phyloP scores from a whole-genome alignment of 2,797 vertebrate species.

The Falco rusticolus region DNA sequence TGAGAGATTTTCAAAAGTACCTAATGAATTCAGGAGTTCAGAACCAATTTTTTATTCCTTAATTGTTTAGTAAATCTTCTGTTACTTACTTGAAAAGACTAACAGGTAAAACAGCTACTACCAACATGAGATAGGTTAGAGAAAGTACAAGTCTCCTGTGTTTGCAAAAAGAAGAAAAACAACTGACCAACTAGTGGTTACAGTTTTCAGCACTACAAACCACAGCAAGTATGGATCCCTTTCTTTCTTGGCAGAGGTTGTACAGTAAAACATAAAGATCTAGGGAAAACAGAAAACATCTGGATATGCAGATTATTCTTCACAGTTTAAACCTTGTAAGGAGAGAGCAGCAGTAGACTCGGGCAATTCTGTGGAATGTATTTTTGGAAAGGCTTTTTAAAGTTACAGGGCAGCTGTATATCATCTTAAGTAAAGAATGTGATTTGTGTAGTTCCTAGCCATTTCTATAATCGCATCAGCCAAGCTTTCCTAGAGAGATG shows the following conservation, averaged over 20 bases:
- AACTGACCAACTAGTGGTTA: conserved; percentile 6
- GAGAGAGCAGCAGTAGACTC: conserved; percentile 8
- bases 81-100: neutral
- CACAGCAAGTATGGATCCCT: conserved; percentile 19
- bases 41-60: neutral
- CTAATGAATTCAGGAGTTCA: neutral
- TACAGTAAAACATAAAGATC: conserved; percentile 35
- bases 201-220: conserved; percentile 50
- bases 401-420: conserved; percentile 39
- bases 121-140: neutral
- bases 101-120: neutral
- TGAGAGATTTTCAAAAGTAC: neutral
- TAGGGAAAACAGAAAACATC: conserved; percentile 21
- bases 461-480: conserved; percentile 43
- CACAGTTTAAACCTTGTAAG: conserved; percentile 42
- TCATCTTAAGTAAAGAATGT: conserved; percentile 37
- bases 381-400: conserved; percentile 59
- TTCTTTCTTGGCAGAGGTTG: conserved; percentile 1
- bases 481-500: conserved; percentile 45
- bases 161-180: neutral
- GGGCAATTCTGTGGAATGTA: conserved; percentile 11
- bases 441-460: conserved; percentile 31
- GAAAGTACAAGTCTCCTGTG: neutral
- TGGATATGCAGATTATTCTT: conserved; percentile 52
- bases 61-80: neutral